Evolutionary conservation across 2,797 vertebrate species (phyloP).

Genomic region (Acridotheres tristis): DNA sequence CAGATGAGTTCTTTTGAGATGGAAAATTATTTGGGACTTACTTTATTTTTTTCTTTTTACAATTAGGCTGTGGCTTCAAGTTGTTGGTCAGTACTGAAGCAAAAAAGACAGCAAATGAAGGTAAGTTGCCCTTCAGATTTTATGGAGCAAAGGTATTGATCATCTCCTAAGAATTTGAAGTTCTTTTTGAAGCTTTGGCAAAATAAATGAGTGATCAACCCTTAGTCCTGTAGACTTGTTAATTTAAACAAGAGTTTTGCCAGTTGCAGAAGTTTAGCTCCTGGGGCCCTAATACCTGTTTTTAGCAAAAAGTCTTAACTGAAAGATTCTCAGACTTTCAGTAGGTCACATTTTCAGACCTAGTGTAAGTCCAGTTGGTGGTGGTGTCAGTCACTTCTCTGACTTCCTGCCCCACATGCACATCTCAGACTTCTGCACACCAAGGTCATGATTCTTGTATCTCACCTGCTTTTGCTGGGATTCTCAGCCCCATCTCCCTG

Average conservation of each 20-base stretch:
- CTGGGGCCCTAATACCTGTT: not conserved
- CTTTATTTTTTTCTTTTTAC: not conserved
- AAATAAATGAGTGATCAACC: not conserved
- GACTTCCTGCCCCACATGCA: accelerated
- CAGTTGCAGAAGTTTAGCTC: not conserved
- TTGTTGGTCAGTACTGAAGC: slow-evolving; percentile 96
- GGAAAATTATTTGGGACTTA: not conserved
- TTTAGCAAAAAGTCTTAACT: not conserved
- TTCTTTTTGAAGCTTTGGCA: not conserved
- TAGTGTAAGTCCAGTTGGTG: not conserved
- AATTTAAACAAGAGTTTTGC: not conserved
- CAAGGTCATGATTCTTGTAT: not conserved
- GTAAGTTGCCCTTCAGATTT: slow-evolving; percentile 67
- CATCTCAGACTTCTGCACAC: not conserved
- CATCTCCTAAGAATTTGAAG: not conserved
- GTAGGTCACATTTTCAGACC: not conserved
- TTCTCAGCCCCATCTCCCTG: not conserved
- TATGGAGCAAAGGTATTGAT: not conserved
- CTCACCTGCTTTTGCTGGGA: not conserved
- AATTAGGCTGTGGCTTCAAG: slow-evolving; percentile 93
- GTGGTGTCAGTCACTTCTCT: not conserved
- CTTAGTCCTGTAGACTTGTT: not conserved
- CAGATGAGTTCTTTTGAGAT: not conserved
- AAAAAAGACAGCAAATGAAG: slow-evolving; percentile 95
- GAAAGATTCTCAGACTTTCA: not conserved